Evolutionary conservation across 2,888 invertebrate species (phyloP).

Genomic region (Drosophila subquinaria): DNA sequence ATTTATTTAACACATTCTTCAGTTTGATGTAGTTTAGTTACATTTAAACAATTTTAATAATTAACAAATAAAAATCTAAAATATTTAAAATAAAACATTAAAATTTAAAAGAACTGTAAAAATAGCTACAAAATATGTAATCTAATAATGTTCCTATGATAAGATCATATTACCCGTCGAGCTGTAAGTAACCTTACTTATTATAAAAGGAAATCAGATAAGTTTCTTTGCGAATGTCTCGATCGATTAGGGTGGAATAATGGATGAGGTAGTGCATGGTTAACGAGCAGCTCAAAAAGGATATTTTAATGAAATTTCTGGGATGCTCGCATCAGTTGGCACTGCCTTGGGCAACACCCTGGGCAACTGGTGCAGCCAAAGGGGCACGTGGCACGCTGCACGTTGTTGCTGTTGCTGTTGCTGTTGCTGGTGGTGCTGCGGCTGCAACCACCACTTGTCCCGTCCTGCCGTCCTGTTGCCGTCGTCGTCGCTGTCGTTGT

Average conservation of each 20-base stretch:
- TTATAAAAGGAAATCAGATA: conserved; percentile 10
- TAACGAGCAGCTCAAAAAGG: conserved; percentile 35
- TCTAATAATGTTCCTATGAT: conserved; percentile 1
- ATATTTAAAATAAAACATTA: too few relatives aligned
- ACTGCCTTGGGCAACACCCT: conserved; percentile 24
- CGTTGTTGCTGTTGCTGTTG: conserved; percentile 8
- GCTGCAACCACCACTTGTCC: conserved; percentile 52
- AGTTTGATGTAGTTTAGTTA: too few relatives aligned
- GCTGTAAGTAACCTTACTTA: not conserved
- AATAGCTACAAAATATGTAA: not conserved
- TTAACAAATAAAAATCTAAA: too few relatives aligned
- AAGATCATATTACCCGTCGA: conserved; percentile 16
- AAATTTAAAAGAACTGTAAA: not conserved
- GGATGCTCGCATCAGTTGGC: conserved; percentile 35
- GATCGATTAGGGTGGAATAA: conserved; percentile 41
- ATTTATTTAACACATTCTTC: too few relatives aligned
- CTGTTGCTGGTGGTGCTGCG: conserved; percentile 12
- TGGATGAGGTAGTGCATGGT: conserved; percentile 20
- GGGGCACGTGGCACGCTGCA: conserved; percentile 32
- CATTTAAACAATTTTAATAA: too few relatives aligned
- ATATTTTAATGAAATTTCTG: conserved; percentile 47
- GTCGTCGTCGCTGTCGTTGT: conserved; percentile 1
- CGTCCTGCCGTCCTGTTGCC: not conserved
- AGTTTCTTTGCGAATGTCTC: conserved; percentile 7
- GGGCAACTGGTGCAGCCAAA: conserved; percentile 6